Conservation (phyloP, 2,113 vertebrate genomes). For the Catagonus wagneri region DNA sequence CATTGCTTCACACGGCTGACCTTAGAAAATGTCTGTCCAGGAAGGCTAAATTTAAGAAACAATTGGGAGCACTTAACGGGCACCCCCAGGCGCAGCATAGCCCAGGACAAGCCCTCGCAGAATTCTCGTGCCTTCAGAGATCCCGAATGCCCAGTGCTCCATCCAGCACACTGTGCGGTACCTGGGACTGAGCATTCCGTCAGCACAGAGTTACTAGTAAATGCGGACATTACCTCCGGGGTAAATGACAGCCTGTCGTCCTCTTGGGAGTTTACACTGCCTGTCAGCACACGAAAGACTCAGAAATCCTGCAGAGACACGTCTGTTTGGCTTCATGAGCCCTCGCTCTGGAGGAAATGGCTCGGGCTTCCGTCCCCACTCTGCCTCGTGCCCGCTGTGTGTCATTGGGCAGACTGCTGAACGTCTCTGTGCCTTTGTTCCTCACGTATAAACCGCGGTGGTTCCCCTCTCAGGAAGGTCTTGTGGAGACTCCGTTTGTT, state of each 20-base stretch:
- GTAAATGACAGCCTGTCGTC: neutral
- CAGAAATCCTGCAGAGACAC: neutral
- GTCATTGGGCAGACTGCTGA: neutral
- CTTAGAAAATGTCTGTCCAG: neutral
- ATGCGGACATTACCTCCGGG: too few relatives aligned
- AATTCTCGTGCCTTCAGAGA: neutral
- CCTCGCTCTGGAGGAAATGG: rapidly evolving
- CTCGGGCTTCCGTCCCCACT: neutral
- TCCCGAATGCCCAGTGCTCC: rapidly evolving
- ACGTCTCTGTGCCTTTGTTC: neutral
- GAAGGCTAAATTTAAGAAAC: neutral
- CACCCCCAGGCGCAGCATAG: neutral
- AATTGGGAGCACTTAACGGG: neutral
- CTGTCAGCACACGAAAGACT: neutral
- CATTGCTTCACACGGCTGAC: neutral
- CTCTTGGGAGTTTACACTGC: neutral
- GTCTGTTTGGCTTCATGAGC: neutral
- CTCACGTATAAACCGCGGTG: rapidly evolving
- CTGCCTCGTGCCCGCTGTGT: neutral
- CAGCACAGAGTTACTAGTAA: neutral
- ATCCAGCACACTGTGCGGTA: rapidly evolving
- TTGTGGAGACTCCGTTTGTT: neutral
- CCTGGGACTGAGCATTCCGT: neutral
- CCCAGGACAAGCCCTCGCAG: neutral
- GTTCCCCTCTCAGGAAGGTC: neutral